Base-by-base conservation (phyloP, 2,113 vertebrate genomes). In the Brachypodius melanocephalos region DNA sequence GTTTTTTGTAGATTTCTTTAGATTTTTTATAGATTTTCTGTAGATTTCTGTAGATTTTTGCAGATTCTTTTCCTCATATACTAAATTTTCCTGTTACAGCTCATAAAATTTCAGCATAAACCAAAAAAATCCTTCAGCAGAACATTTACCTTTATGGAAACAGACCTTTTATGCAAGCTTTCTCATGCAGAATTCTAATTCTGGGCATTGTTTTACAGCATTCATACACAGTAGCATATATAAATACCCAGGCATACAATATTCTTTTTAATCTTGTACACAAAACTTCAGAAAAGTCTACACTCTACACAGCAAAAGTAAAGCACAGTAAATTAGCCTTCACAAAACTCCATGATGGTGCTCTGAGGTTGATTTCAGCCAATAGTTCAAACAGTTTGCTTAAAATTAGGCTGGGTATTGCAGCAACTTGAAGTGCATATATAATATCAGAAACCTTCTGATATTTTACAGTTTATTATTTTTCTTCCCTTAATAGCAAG, bases 341-440 rank as follows among this genome's bases (percentile, higher is more conserved):
- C 26, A 40, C 0, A 1, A 49, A 88, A 45, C 28, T 67, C 26
- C 6, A 3, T 8, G 6, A 11, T 46, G 7, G n/a, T 58, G 18
- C 13, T 4, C 0, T 49, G 40, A 59, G 17, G 2, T n/a, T 82
- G 28, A 61, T 59, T 85, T 72, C 40, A 82, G 36, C 19, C n/a
- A 73, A 5, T 3, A 82, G 29, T 2, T 83, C 79, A 79, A 92
- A 79, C 8, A 67, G 8, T 55, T 75, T 85, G 16, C 21, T 62
- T 66, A 71, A 85, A 87, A 61, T 61, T 40, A 58, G 19, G 16
- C 12, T 20, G 57, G 15, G 12, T 57, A 22, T 40, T 57, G 14
- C 22, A 52, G 31, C 26, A 90, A 7, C 13, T 79, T 85, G 36
- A 88, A 89, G 4, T 43, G 6, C 25, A 43, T 5, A 8, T 72